Base-by-base conservation (phyloP, 2,113 vertebrate species). In the Callopanchax toddi region DNA sequence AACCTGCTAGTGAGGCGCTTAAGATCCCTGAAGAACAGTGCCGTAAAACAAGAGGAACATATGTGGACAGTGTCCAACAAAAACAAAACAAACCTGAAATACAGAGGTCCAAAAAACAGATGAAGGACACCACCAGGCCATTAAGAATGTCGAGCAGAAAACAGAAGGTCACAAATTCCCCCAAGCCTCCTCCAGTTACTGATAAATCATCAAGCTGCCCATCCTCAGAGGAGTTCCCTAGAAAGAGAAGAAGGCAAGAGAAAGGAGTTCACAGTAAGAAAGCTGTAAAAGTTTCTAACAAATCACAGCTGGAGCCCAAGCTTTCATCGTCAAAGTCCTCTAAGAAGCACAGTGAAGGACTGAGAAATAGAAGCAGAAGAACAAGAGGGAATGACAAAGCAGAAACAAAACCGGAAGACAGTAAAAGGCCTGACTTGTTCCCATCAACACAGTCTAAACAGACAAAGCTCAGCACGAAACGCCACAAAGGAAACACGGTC, bases 51-150 rank as follows among this genome's bases (percentile, higher is more conserved):
- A 60, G 17, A 6, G 18, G 10, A 0, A 2, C 21, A 11, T 2
- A 11, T n/a, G 22, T 46, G 39, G 56, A 76, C 4, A 4, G 0
- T 16, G 25, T 17, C 21, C 29, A 44, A n/a, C 54, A 58, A 61
- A 49, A 60, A 16, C 44, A 54, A 25, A 18, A 17, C 5, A 11
- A 65, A 32, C 34, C 67, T 11, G 15, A 63, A 34, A 43, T 11
- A 54, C 11, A 0, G 29, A 60, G 12, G 4, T 61, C 66, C 9
- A 64, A 42, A 44, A 75, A 44, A 46, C 46, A 51, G 29, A 15
- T 20, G 0, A 11, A 4, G 1, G 15, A 50, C n/a, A 46, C 49
- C 22, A 42, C 12, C 25, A 52, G 10, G 16, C 12, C 23, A 17
- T 5, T 1, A 6, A 70, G 22, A 20, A 6, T 1, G 5, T 29